Evolutionary conservation across 1,140 invertebrate species (phyloP), one percentile per base, ranked within the genome.

Genomic region (Zaprionus capensis): DNA sequence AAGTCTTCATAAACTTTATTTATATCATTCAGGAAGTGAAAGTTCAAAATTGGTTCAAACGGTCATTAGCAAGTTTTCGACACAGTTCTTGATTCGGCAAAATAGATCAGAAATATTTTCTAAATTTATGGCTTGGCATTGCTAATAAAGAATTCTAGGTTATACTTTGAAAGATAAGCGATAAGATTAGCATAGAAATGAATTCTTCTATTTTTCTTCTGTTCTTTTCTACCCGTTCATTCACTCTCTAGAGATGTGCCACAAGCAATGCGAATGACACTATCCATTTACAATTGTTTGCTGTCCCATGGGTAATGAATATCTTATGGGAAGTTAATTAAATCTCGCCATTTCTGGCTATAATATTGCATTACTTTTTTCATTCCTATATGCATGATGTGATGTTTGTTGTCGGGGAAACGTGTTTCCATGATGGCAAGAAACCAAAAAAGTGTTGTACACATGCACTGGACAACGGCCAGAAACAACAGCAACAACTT

Each of bases 261-360:
- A 12, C 17, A 63, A 61, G 20, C 44, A 53, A 65, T 34, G 53
- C 5, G 20, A 38, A 9, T n/a, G 26, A 51, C 46, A 51, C 31
- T 34, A 56, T 72, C 64, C 65, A 61, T 34, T 71, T 57, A 65
- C 51, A 31, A 49, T 58, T 41, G 24, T 67, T 67, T 41, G 71
- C 73, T 67, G 66, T 79, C 83, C 74, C 82, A 38, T 66, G 80
- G 66, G 84, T 81, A 88, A 88, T 85, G 70, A 81, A 88, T 88
- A 88, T 81, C 82, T 71, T 90, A 88, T 88, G 85, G 85, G 85
- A 88, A 88, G 81, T 85, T 80, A 80, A 88, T 88, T 81, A 85
- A 87, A 78, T 74, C 57, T 73, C 66, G 41, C 34, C 61, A 71
- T 22, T 51, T 22, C 56, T 55, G 70, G 22, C 58, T 55, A 68